These are phyloP conservation scores for Coilia nasus DNA, from an alignment of 2,797 vertebrate species.

Conservation along the genomic window DNA sequence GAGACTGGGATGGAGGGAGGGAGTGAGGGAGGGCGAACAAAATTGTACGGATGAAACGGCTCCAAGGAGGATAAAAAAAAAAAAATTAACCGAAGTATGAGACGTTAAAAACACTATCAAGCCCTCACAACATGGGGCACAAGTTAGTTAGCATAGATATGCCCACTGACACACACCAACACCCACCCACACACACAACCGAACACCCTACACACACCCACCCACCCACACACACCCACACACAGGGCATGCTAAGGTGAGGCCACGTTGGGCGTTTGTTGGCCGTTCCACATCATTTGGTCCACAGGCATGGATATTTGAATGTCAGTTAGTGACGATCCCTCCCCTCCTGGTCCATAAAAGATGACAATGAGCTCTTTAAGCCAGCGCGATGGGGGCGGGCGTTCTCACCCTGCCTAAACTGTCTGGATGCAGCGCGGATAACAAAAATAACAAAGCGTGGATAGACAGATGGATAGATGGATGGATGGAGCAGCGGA, in stretches of 20 bases:
- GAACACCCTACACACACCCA: not conserved
- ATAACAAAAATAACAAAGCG: not conserved
- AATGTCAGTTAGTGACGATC: slow-evolving; percentile 73
- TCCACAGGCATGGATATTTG: slow-evolving; percentile 70
- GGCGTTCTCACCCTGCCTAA: slow-evolving; percentile 56
- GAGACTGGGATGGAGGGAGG: not conserved
- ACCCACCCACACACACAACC: not conserved
- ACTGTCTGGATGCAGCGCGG: not conserved
- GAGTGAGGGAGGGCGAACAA: not conserved
- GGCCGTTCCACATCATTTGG: slow-evolving; percentile 70
- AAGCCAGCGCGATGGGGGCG: slow-evolving; percentile 58
- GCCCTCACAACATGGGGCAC: not conserved
- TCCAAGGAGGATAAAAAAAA: slow-evolving; percentile 49
- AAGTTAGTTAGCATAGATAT: not conserved
- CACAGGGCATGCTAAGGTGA: slow-evolving; percentile 56
- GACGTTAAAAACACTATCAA: not conserved
- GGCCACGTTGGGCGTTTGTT: slow-evolving; percentile 70
- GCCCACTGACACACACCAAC: not conserved
- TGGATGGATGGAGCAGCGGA: slow-evolving; percentile 53
- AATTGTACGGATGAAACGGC: slow-evolving; percentile 49
- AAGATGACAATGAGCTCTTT: slow-evolving; percentile 70
- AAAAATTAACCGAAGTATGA: slow-evolving; percentile 24
- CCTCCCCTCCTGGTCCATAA: slow-evolving; percentile 71
- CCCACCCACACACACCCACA: slow-evolving; percentile 34
- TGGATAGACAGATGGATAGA: not conserved